Evolutionary conservation across 2,797 vertebrate species (phyloP).

Genomic region (Aselliscus stoliczkanus): DNA sequence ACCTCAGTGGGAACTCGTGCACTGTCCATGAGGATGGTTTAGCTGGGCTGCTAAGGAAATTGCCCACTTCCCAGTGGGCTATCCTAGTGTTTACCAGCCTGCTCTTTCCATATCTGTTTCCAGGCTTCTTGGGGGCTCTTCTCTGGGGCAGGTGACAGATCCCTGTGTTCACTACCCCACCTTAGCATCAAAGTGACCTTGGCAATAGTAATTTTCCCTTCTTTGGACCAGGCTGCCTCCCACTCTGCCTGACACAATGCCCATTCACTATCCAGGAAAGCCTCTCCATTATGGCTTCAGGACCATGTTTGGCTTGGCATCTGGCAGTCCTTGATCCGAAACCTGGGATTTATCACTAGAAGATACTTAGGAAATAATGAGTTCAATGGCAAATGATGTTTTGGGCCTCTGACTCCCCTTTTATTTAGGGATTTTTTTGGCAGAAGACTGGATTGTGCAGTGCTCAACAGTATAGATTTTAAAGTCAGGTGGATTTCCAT

Average conservation of each 20-base stretch:
- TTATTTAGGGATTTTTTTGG: background rate
- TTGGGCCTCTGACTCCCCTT: background rate
- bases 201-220: background rate
- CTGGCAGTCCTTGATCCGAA: background rate
- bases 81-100: background rate
- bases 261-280: background rate
- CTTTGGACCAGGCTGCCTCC: background rate
- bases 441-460: background rate
- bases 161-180: background rate
- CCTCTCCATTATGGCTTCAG: background rate
- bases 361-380: background rate
- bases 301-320: background rate
- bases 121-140: background rate
- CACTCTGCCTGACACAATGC: background rate
- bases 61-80: background rate
- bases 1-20: background rate
- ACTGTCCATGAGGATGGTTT: background rate
- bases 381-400: background rate
- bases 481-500: background rate
- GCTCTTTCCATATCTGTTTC: background rate
- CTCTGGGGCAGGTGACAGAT: background rate
- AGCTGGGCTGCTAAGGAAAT: background rate
- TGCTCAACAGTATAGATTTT: background rate
- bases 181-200: background rate
- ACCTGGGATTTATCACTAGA: conserved; percentile 9